A percentile compares a stretch with the other conserved stretches of the same genome.
These are phyloP conservation scores for Blomia tropicalis DNA, from an alignment of 2,888 invertebrate genomes.

Conservation along the genomic window DNA sequence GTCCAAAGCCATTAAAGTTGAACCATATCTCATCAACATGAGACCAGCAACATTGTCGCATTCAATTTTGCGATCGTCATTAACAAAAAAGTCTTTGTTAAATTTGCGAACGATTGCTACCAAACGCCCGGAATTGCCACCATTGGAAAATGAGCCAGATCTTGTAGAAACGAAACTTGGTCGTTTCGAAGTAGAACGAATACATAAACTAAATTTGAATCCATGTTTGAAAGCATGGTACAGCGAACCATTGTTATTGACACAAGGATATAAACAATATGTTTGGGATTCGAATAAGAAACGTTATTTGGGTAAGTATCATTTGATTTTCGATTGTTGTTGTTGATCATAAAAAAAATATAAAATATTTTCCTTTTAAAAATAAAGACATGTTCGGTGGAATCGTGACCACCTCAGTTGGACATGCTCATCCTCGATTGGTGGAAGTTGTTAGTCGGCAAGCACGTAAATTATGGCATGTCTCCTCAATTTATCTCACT, in stretches of 20 bases:
- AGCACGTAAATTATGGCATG: conserved; percentile 67
- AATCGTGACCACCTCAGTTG: conserved; percentile 90
- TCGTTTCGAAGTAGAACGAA: conserved; percentile 25
- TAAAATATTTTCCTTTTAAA: background rate
- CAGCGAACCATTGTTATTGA: conserved; percentile 62
- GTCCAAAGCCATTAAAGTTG: too few relatives aligned
- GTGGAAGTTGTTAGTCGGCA: conserved; percentile 61
- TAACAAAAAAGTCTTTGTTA: too few relatives aligned
- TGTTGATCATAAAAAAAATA: background rate
- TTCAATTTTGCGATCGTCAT: too few relatives aligned
- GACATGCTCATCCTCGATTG: conserved; percentile 93
- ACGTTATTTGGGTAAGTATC: conserved; percentile 49
- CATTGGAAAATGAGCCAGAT: background rate
- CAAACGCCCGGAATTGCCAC: background rate
- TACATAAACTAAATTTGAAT: conserved; percentile 43
- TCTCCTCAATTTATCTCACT: conserved; percentile 77
- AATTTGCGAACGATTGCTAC: too few relatives aligned
- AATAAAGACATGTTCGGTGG: conserved; percentile 71
- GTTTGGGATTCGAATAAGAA: conserved; percentile 68
- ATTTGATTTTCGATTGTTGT: background rate
- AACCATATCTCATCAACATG: too few relatives aligned
- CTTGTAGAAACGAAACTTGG: background rate
- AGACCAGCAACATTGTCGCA: too few relatives aligned
- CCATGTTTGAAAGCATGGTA: conserved; percentile 57
- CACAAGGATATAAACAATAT: conserved; percentile 81